phyloP scores from a whole-genome alignment of 2,888 invertebrate genomes.

The Lithosia quadra region DNA sequence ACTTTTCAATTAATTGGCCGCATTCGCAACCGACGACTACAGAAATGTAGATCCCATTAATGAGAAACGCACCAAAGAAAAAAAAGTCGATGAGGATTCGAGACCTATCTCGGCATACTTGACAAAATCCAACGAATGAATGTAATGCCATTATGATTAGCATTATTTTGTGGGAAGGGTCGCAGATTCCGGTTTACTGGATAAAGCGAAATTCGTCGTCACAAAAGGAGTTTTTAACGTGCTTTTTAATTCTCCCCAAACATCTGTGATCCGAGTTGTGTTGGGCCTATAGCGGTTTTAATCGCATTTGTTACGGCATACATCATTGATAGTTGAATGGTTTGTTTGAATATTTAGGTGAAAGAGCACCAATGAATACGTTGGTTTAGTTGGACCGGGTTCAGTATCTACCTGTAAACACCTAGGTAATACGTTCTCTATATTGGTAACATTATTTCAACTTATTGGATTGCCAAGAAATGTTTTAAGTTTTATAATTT shows the following conservation, averaged over 20 bases:
- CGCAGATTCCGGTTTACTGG: slow-evolving; percentile 83
- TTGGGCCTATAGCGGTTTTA: slow-evolving; percentile 73
- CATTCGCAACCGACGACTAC: slow-evolving; percentile 1
- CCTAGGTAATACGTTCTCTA: not conserved
- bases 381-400: slow-evolving; percentile 21
- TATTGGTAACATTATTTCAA: not conserved
- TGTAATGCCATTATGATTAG: slow-evolving; percentile 86
- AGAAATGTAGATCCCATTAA: slow-evolving; percentile 18
- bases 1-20: not conserved
- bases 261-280: slow-evolving; percentile 68
- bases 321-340: slow-evolving; percentile 81
- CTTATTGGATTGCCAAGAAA: not conserved
- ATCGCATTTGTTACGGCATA: slow-evolving; percentile 84
- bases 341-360: slow-evolving; percentile 81
- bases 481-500: not conserved
- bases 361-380: slow-evolving; percentile 41
- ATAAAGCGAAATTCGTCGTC: slow-evolving; percentile 81
- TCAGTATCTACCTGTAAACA: slow-evolving; percentile 19
- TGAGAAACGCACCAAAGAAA: slow-evolving; percentile 71
- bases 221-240: slow-evolving; percentile 72
- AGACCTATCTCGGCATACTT: slow-evolving; percentile 76
- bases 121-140: slow-evolving; percentile 83
- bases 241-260: slow-evolving; percentile 77
- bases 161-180: slow-evolving; percentile 81
- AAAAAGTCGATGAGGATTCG: slow-evolving; percentile 75